Evolutionary conservation across 2,113 vertebrate genomes (phyloP).

Genomic region (Stigmatopora nigra): DNA sequence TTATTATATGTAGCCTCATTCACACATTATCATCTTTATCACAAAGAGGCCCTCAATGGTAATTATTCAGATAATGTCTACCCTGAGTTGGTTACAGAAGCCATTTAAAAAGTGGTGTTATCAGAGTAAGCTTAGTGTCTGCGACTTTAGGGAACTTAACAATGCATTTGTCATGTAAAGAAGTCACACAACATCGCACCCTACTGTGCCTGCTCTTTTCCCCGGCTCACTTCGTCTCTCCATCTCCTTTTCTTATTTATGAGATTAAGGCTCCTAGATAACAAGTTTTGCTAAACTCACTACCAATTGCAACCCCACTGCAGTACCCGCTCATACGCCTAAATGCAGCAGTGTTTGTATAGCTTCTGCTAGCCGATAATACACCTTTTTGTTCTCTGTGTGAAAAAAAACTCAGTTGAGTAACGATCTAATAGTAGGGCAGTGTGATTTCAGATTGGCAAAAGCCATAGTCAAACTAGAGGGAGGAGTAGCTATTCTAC

Average conservation of each 20-base stretch:
- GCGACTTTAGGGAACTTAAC: conserved; percentile 34
- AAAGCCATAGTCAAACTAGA: no score
- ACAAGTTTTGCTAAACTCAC: conserved; percentile 51
- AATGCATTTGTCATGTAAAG: conserved; percentile 59
- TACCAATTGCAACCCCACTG: conserved; percentile 9
- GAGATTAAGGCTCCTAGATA: conserved; percentile 47
- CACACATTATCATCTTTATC: conserved; percentile 18
- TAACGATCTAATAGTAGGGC: no score
- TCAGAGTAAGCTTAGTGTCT: conserved; percentile 35
- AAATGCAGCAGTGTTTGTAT: conserved; percentile 23
- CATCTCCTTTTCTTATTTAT: conserved; percentile 60
- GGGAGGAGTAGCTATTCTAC: no score
- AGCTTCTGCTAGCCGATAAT: background rate
- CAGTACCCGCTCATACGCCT: conserved; percentile 4
- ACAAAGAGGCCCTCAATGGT: conserved; percentile 35
- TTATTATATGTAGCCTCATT: background rate
- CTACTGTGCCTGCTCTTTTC: conserved; percentile 23
- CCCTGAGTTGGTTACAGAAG: conserved; percentile 41
- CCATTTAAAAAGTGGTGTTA: conserved; percentile 19
- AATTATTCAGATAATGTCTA: conserved; percentile 35
- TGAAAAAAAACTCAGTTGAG: no score
- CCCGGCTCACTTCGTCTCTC: conserved; percentile 25
- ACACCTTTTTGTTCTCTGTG: no score
- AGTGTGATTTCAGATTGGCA: no score
- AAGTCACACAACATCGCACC: conserved; percentile 45